Evolutionary conservation across 2,797 vertebrate species (phyloP).

Genomic region (Pangasius larnaudii): DNA sequence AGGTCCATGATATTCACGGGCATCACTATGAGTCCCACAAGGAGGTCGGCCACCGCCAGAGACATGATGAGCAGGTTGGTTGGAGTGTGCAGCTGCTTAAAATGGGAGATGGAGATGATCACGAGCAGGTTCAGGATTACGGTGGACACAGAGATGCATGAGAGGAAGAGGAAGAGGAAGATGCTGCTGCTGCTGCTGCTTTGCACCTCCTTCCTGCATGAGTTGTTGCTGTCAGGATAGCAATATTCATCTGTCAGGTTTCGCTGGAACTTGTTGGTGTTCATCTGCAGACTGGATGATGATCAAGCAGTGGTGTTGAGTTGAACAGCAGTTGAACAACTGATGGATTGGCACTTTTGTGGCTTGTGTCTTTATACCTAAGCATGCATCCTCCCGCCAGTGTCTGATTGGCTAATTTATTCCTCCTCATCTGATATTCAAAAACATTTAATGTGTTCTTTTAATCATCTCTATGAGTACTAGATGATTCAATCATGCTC

Average conservation of each 20-base stretch:
- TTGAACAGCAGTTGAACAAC: neutral
- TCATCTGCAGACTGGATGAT: neutral
- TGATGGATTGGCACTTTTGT: neutral
- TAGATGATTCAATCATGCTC: neutral
- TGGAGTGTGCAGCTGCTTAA: conserved; percentile 77
- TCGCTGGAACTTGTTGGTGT: neutral
- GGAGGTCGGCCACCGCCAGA: conserved; percentile 75
- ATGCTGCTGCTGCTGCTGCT: neutral
- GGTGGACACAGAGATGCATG: conserved; percentile 59
- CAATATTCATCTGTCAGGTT: conserved; percentile 35
- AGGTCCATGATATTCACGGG: conserved; percentile 72
- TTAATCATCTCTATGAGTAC: neutral
- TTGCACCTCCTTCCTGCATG: conserved; percentile 34
- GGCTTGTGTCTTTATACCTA: conserved; percentile 16
- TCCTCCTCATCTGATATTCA: neutral
- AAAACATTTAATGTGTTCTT: neutral
- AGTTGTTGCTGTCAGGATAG: conserved; percentile 46
- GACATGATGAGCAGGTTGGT: conserved; percentile 80
- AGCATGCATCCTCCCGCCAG: neutral
- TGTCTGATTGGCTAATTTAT: neutral
- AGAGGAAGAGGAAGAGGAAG: conserved; percentile 56
- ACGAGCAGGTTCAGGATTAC: conserved; percentile 74
- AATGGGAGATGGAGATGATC: conserved; percentile 76
- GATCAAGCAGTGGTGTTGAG: neutral
- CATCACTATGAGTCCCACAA: conserved; percentile 76